These are phyloP conservation scores for Zele albiditarsus DNA, from an alignment of 2,888 invertebrate species.

Conservation along the genomic window DNA sequence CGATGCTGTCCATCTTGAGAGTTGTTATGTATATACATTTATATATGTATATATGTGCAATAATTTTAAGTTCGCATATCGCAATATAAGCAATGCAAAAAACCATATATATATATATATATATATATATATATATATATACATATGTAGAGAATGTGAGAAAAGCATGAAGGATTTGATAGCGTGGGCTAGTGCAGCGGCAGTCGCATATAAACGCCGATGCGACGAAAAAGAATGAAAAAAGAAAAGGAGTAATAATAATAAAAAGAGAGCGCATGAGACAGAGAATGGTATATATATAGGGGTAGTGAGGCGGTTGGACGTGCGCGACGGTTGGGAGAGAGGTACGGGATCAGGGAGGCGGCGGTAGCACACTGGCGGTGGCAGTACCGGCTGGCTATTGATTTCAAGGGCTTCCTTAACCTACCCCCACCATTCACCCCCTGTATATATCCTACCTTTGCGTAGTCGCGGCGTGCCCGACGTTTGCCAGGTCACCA, in stretches of 20 bases:
- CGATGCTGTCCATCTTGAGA: slow-evolving; percentile 17
- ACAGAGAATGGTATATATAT: slow-evolving; percentile 15
- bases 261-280: slow-evolving; percentile 40
- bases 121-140: background rate
- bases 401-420: slow-evolving; percentile 73
- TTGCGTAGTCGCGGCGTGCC: slow-evolving; percentile 60
- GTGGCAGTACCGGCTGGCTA: slow-evolving; percentile 70
- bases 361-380: slow-evolving; percentile 67
- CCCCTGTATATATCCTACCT: slow-evolving; percentile 12
- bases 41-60: background rate
- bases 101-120: background rate
- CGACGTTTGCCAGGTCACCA: slow-evolving; percentile 67
- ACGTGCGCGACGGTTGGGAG: slow-evolving; percentile 47
- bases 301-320: slow-evolving; percentile 40
- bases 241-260: slow-evolving; percentile 30
- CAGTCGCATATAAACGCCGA: slow-evolving; percentile 33
- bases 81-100: background rate
- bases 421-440: slow-evolving; percentile 59
- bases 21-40: background rate
- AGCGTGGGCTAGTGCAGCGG: background rate
- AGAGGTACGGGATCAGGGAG: slow-evolving; percentile 50
- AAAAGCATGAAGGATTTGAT: background rate
- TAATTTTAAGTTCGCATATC: background rate
- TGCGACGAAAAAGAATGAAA: slow-evolving; percentile 15
- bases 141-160: slow-evolving; percentile 31